These are phyloP conservation scores for Hemiscyllium ocellatum DNA, from an alignment of 2,113 vertebrate species.

Conservation along the genomic window DNA sequence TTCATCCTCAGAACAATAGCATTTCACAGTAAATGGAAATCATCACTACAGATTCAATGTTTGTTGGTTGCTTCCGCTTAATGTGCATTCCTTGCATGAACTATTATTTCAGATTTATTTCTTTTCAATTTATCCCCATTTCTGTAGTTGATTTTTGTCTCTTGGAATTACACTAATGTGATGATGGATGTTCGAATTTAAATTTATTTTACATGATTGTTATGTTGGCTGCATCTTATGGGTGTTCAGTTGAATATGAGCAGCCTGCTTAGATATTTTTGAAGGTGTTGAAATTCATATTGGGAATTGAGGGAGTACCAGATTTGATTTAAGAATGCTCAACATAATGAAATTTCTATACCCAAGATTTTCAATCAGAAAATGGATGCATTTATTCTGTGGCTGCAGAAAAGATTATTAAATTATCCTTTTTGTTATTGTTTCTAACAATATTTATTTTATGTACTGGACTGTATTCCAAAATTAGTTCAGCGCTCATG, in stretches of 20 bases:
- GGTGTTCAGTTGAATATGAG: not conserved
- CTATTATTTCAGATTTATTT: not conserved
- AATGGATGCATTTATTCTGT: not conserved
- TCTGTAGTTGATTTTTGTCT: not conserved
- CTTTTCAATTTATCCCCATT: not conserved
- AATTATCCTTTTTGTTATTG: not conserved
- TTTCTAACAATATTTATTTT: not conserved
- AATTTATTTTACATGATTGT: not conserved
- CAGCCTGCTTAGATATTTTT: not conserved
- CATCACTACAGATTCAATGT: not conserved
- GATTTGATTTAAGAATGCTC: not conserved
- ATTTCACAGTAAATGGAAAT: not conserved
- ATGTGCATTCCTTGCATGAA: not conserved
- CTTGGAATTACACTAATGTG: not conserved
- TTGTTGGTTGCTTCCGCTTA: not conserved
- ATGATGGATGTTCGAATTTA: not conserved
- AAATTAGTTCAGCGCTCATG: not conserved
- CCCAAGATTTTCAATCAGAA: not conserved
- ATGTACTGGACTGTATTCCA: not conserved
- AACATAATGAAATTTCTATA: not conserved
- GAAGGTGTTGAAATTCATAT: not conserved
- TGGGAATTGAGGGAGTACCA: not conserved
- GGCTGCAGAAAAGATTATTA: not conserved
- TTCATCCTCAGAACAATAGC: not conserved
- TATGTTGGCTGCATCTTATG: not conserved